Evolutionary conservation across 2,888 invertebrate genomes (phyloP).

Genomic region (Agriopis marginaria): DNA sequence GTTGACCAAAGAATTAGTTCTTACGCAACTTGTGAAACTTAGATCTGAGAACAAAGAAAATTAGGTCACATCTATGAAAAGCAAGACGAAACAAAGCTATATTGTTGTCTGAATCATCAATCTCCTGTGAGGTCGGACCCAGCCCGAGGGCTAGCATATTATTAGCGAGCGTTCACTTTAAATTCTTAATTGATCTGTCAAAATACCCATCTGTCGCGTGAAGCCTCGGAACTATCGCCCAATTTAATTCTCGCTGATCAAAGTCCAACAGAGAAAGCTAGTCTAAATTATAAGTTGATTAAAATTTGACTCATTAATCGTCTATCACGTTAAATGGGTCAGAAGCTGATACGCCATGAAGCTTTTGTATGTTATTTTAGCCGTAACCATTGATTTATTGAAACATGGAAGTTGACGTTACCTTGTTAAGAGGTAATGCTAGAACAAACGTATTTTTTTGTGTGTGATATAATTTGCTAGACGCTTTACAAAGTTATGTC

Average conservation of each 20-base stretch:
- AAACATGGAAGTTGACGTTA: too few relatives aligned
- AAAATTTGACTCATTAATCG: conserved; percentile 36
- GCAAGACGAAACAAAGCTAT: conserved; percentile 25
- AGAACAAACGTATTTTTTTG: too few relatives aligned
- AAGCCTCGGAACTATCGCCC: conserved; percentile 54
- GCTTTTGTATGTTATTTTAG: conserved; percentile 22
- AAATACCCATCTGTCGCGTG: conserved; percentile 63
- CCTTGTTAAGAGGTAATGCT: too few relatives aligned
- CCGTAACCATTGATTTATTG: background rate
- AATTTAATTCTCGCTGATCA: conserved; percentile 68
- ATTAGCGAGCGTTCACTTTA: conserved; percentile 52
- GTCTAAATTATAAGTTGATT: conserved; percentile 36
- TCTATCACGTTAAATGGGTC: conserved; percentile 34
- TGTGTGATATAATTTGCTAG: too few relatives aligned
- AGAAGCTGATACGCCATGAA: conserved; percentile 19
- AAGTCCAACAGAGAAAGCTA: conserved; percentile 64
- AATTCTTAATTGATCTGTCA: conserved; percentile 71
- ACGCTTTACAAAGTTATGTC: too few relatives aligned
- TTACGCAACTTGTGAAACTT: conserved; percentile 24
- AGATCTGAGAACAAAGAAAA: conserved; percentile 32
- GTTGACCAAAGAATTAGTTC: conserved; percentile 14
- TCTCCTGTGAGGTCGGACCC: conserved; percentile 31
- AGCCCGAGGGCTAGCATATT: conserved; percentile 49
- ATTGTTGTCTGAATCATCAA: conserved; percentile 43
- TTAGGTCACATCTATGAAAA: conserved; percentile 22